Base-by-base conservation (phyloP, 1,140 invertebrate genomes). In the Pinna nobilis region DNA sequence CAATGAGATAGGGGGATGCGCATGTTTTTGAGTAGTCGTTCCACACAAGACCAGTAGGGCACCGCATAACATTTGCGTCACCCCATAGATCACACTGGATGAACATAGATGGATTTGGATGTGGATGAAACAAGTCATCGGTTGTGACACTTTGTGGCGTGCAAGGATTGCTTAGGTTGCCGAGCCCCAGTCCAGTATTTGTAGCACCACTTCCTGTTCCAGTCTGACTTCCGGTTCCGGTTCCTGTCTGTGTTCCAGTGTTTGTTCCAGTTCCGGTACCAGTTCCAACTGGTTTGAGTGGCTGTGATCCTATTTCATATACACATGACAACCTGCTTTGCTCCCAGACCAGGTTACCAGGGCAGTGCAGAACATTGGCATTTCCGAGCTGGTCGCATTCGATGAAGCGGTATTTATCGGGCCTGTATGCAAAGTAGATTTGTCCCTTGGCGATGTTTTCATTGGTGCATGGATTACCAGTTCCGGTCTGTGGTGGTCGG, bases 321-420 rank as follows among this genome's bases (percentile, higher is more conserved):
- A 59, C 55, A 59, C 55, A 59, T n/a, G 55, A 59, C 28, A 59
- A 25, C n/a, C 55, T 30, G 23, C 30, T 59, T 33, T 59, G 55
- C 28, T 59, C 55, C 55, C 55, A 59, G 23, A 59, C 55, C 20
- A 59, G 32, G 13, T 33, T 33, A 15, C 30, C 33, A 0, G 74
- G 74, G 41, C 79, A 81, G 28, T 39, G 47, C 4, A 81, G 55
- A 30, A 79, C 41, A 33, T 68, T 73, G 25, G 73, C 70, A 11
- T 65, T 44, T 37, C 76, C 76, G 11, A 74, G 41, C 2, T 69
- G 25, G 59, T 74, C 74, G 41, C 80, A 82, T 35, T 82, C 78
- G n/a, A 78, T 75, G 57, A 80, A 82, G 68, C 74, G 74, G 15
- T 71, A 74, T 25, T 71, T 76, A 47, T 78, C 78, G 25, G 53